Conservation (phyloP, 2,888 invertebrate genomes). For the Euzetes globulus region DNA sequence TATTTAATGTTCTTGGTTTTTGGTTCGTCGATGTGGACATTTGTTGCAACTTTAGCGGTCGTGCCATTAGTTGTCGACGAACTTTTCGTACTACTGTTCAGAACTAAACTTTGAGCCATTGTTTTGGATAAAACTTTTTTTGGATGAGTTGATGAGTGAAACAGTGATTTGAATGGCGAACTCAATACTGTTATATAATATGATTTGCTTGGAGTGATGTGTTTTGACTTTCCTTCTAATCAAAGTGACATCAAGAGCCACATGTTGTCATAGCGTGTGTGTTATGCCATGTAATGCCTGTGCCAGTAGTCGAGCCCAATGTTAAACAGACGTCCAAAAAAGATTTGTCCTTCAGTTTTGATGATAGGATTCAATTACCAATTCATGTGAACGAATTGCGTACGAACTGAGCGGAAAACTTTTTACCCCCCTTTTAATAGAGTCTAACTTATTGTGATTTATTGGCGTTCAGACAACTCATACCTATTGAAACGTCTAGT, state of each 20-base stretch:
- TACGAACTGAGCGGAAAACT: background rate
- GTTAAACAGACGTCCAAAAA: background rate
- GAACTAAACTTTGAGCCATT: slow-evolving; percentile 12
- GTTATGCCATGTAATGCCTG: slow-evolving; percentile 14
- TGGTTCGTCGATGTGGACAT: background rate
- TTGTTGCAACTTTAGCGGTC: background rate
- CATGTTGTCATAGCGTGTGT: background rate
- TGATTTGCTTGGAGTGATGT: background rate
- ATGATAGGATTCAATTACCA: slow-evolving; percentile 16
- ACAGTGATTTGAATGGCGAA: background rate
- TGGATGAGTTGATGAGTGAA: background rate
- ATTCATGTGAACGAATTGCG: background rate
- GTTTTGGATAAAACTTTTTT: background rate
- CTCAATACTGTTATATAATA: background rate
- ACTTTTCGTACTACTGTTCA: background rate
- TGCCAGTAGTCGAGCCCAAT: background rate
- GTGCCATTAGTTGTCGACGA: background rate
- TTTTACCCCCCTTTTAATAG: background rate
- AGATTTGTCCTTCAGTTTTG: slow-evolving; percentile 22
- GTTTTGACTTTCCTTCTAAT: background rate
- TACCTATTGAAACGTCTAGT: background rate
- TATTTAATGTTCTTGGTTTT: slow-evolving; percentile 33
- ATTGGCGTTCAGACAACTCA: background rate
- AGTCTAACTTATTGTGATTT: background rate
- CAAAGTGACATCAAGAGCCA: slow-evolving; percentile 7